phyloP scores from a whole-genome alignment of 2,797 vertebrate species.

The Poecilia velifera region DNA sequence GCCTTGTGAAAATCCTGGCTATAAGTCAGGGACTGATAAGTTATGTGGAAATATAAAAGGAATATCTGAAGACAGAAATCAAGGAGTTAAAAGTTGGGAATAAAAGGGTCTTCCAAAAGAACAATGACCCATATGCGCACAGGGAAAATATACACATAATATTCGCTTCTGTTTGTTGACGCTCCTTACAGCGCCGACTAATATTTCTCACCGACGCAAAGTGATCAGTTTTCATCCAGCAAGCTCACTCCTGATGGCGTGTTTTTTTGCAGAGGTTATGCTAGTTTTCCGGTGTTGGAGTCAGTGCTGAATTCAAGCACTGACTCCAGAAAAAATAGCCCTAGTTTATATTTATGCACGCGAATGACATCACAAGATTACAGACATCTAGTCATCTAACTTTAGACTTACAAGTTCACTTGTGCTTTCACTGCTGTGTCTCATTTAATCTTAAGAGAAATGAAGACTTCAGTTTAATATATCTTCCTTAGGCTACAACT shows the following conservation, averaged over 20 bases:
- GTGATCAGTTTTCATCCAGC: background rate
- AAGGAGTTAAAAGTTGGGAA: background rate
- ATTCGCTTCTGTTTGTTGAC: background rate
- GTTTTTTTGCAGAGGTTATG: background rate
- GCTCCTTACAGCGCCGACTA: background rate
- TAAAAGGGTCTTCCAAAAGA: background rate
- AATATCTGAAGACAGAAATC: background rate
- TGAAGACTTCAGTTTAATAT: conserved; percentile 49
- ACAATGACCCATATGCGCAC: background rate
- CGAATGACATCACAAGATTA: background rate
- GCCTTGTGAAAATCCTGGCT: background rate
- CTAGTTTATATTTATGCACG: background rate
- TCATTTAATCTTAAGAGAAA: conserved; percentile 22
- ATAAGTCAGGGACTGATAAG: background rate
- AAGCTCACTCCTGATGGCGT: background rate
- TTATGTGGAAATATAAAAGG: background rate
- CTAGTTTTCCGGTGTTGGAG: background rate
- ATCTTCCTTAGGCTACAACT: conserved; percentile 45
- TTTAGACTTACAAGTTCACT: background rate
- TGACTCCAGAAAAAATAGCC: background rate
- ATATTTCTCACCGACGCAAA: background rate
- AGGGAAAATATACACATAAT: background rate
- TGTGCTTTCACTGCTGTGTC: conserved; percentile 25
- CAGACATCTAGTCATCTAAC: background rate
- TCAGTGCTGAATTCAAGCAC: background rate